These are phyloP conservation scores for Piliocolobus tephrosceles DNA, from an alignment of 2,113 vertebrate species.

Conservation along the genomic window DNA sequence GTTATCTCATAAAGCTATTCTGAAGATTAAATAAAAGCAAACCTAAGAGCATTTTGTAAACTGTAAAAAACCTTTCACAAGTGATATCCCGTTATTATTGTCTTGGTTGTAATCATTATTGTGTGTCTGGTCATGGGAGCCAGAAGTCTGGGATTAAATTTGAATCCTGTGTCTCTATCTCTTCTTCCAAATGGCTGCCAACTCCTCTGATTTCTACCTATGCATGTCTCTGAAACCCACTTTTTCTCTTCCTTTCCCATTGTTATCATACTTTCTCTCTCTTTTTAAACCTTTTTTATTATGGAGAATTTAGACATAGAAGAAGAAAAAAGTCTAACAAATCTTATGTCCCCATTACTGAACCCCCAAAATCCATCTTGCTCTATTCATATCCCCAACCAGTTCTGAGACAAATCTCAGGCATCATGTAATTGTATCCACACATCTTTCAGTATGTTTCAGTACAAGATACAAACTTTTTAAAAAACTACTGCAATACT, in stretches of 20 bases:
- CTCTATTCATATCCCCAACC: neutral
- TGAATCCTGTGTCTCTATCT: neutral
- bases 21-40: neutral
- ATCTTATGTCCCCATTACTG: neutral
- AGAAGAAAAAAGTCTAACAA: neutral
- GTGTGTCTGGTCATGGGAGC: neutral
- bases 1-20: neutral
- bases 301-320: neutral
- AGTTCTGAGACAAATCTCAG: neutral
- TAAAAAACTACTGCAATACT: neutral
- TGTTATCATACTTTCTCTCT: neutral
- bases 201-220: neutral
- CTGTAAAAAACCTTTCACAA: neutral
- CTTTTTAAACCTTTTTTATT: neutral
- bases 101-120: neutral
- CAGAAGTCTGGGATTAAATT: neutral
- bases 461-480: neutral
- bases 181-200: neutral
- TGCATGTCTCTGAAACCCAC: neutral
- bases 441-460: neutral
- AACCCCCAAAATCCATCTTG: neutral
- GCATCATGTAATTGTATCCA: neutral
- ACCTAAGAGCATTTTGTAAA: neutral
- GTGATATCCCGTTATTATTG: neutral
- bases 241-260: neutral